phyloP scores from a whole-genome alignment of 2,888 invertebrate genomes.

The Agonopterix alstromeriana region DNA sequence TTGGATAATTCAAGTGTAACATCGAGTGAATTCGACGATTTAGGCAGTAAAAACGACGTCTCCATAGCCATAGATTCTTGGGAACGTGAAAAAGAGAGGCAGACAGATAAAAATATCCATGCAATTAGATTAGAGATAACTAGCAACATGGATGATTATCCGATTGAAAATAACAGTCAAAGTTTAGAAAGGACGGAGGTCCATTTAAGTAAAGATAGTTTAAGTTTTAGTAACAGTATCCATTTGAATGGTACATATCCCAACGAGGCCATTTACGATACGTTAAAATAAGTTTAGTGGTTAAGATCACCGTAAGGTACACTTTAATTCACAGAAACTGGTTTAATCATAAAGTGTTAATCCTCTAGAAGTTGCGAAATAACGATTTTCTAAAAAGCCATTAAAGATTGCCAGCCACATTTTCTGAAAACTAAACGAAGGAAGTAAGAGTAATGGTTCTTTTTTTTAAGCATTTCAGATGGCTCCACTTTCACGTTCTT shows the following conservation, averaged over 20 bases:
- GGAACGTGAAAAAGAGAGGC: constrained; percentile 55
- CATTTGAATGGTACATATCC: constrained; percentile 75
- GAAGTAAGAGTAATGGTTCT: no score
- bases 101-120: constrained; percentile 56
- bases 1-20: constrained; percentile 62
- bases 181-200: constrained; percentile 51
- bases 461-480: no score
- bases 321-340: constrained; percentile 7
- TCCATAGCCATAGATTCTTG: constrained; percentile 65
- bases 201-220: constrained; percentile 58
- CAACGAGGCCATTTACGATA: constrained; percentile 74
- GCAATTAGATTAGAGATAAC: constrained; percentile 72
- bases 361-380: no score
- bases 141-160: constrained; percentile 65
- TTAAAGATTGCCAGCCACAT: no score
- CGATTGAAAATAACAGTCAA: constrained; percentile 29
- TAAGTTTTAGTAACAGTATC: constrained; percentile 73
- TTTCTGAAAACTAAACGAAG: no score
- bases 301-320: neutral
- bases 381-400: no score
- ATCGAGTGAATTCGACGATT: constrained; percentile 61
- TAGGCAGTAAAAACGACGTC: constrained; percentile 60
- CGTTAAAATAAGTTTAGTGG: constrained; percentile 49
- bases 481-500: no score
- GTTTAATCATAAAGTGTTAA: neutral